Conservation (phyloP, 2,888 invertebrate genomes). For the Tenthredo notha region DNA sequence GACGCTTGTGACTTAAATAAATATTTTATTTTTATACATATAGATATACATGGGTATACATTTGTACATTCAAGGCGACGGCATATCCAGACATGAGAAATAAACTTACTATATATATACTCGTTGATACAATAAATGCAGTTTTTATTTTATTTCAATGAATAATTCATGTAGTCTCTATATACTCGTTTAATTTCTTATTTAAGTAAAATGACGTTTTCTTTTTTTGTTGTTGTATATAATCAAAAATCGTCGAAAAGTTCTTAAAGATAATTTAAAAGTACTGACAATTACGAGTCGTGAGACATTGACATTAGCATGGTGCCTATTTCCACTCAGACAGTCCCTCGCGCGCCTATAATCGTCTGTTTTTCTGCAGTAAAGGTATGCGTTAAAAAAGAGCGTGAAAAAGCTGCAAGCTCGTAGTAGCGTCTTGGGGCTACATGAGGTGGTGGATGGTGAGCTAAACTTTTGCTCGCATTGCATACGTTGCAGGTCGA, state of each 20-base stretch:
- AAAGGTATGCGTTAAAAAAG: constrained; percentile 45
- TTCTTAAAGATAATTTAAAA: not conserved
- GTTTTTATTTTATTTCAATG: not conserved
- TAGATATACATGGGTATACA: too few species aligned
- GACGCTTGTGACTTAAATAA: not conserved
- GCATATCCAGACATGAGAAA: not conserved
- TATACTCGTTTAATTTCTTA: not conserved
- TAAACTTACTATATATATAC: too few species aligned
- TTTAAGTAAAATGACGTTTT: not conserved
- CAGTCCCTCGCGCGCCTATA: constrained; percentile 21
- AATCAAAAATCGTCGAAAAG: not conserved
- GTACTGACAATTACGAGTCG: constrained; percentile 16
- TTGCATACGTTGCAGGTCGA: constrained; percentile 74
- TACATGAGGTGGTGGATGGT: constrained; percentile 22
- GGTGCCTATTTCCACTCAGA: constrained; percentile 53
- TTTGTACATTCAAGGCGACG: not conserved
- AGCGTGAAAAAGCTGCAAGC: constrained; percentile 18
- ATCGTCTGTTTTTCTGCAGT: constrained; percentile 51
- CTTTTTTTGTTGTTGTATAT: not conserved
- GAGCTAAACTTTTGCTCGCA: constrained; percentile 64
- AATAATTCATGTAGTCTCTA: not conserved
- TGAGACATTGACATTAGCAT: constrained; percentile 56
- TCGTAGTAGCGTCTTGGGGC: not conserved
- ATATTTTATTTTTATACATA: not conserved
- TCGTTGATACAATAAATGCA: not conserved